phyloP scores from a whole-genome alignment of 2,888 invertebrate genomes.

The Cerastoderma edule region DNA sequence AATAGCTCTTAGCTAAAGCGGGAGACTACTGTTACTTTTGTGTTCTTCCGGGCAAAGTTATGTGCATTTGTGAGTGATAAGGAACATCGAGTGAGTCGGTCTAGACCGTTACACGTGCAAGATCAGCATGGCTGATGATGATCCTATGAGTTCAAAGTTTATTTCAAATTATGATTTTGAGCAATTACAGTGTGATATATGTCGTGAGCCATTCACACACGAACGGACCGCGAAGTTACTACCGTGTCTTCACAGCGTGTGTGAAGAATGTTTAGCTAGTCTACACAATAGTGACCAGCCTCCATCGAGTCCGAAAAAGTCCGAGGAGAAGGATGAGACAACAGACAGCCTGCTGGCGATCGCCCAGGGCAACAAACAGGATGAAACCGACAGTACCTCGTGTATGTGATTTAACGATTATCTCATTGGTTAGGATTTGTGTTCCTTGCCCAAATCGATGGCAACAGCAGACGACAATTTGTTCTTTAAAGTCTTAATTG shows the following conservation, averaged over 20 bases:
- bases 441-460: not conserved
- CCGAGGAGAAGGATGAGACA: conserved; percentile 32
- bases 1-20: not conserved
- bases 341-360: not conserved
- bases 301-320: conserved; percentile 33
- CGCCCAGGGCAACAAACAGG: no score
- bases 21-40: not conserved
- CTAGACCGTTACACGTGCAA: not conserved
- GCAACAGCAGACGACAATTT: not conserved
- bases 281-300: conserved; percentile 38
- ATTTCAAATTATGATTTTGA: conserved; percentile 17
- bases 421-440: not conserved
- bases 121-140: conserved; percentile 3
- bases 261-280: conserved; percentile 85
- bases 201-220: conserved; percentile 9
- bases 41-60: conserved; percentile 15
- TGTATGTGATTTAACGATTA: not conserved
- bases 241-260: conserved; percentile 94
- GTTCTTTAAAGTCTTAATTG: no score
- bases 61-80: conserved; percentile 3
- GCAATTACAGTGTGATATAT: conserved; percentile 9
- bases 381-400: no score
- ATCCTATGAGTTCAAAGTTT: conserved; percentile 18
- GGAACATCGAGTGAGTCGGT: not conserved
- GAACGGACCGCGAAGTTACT: conserved; percentile 89